Base-by-base conservation (phyloP, 2,113 vertebrate genomes). In the Rhizomys pruinosus region DNA sequence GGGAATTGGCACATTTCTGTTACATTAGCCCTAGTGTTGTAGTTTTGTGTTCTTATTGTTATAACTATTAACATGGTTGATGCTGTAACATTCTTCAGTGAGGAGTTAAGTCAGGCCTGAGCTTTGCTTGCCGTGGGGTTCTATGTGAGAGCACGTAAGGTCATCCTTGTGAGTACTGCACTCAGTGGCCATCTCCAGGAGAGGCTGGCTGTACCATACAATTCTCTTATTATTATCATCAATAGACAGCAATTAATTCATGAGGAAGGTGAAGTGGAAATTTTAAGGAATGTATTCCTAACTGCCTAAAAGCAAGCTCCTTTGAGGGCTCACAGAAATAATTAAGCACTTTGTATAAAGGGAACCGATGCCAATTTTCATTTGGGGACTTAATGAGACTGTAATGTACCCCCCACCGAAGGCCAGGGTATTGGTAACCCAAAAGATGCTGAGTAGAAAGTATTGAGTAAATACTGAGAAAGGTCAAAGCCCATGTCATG, bases 181-280 rank as follows among this genome's bases (percentile, higher is more conserved):
- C 0, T 64, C 74, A 80, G 37, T 20, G 34, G 10, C 0, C 0
- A 34, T 73, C 37, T 17, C 77, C 29, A 47, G 55, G 42, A 93
- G 66, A 47, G 17, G 19, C 15, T 63, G 42, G 17, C 66, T 34
- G 47, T 27, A 13, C n/a, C 10, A 12, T 61, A n/a, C 32, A 69
- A 57, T 55, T 37, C 39, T 74, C 77, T 55, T 90, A 78, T 77
- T 69, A 66, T 72, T 74, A 59, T 52, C 68, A 68, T 27, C 47
- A n/a, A 5, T n/a, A 25, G 82, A 78, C 47, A 73, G 23, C 66
- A 68, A 78, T 73, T 57, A 95, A 89, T 90, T 92, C 93, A 92
- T 85, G 68, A 89, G 69, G 64, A 82, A 1, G 13, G n/a, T 66
- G 29, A 91, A 95, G 82, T 91, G 74, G 86, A 87, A 94, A 79